Percentiles rank a stretch among this genome's conserved stretches.
Conservation (phyloP, 2,888 invertebrate species). For the Steromphala cineraria region DNA sequence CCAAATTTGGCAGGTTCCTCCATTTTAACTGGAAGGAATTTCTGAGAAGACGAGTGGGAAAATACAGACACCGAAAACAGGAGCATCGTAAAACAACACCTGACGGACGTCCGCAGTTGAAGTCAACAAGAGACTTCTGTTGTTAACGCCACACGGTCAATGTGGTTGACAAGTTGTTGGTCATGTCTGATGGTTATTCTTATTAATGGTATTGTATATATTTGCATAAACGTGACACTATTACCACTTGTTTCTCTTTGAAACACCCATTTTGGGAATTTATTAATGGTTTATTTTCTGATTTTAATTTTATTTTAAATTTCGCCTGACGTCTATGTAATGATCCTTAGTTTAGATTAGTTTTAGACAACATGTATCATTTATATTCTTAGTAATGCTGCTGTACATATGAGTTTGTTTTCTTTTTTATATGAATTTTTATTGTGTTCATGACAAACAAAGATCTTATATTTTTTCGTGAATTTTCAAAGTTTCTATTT, state of each 20-base stretch:
- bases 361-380: slow-evolving; percentile 9
- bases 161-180: not conserved
- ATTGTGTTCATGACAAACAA: slow-evolving; percentile 13
- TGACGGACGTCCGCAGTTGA: not conserved
- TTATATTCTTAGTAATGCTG: not conserved
- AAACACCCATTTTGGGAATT: slow-evolving; percentile 11
- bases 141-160: not conserved
- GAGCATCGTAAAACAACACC: not conserved
- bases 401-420: not conserved
- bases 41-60: slow-evolving; percentile 9
- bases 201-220: slow-evolving; percentile 15
- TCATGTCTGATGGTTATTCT: not conserved
- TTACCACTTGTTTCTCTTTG: not conserved
- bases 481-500: not conserved
- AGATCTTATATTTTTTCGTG: slow-evolving; percentile 12
- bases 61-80: too few relatives aligned
- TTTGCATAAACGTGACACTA: not conserved
- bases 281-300: slow-evolving; percentile 3
- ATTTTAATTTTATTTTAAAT: not conserved
- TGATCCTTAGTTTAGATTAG: slow-evolving; percentile 7
- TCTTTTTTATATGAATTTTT: slow-evolving; percentile 15
- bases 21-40: slow-evolving; percentile 24
- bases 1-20: slow-evolving; percentile 12
- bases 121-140: not conserved
- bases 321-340: not conserved